Base-by-base conservation (phyloP, 1,140 invertebrate genomes). In the Campoletis sonorensis region DNA sequence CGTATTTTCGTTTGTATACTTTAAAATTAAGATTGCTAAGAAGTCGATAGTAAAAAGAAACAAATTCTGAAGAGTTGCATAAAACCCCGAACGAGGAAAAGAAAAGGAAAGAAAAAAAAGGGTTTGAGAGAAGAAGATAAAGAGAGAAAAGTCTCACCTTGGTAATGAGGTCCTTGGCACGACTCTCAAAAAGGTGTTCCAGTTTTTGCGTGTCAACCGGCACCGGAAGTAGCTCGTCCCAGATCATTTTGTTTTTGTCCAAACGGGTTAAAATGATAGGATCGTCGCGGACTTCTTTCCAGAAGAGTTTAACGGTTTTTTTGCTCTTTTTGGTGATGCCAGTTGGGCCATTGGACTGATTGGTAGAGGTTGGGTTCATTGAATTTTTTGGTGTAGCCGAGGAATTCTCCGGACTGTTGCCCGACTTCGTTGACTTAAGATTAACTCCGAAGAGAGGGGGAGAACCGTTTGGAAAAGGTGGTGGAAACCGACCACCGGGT, bases 261-360 rank as follows among this genome's bases (percentile, higher is more conserved):
- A 94, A 89, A 82, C 94, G 94, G 5, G 95, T 94, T 51, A 95
- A 92, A 16, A 96, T 95, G 21, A 96, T 94, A 23, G 95, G 94
- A 89, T 98, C 97, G 82, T 98, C 97, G 82, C 96, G 94, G 7
- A 98, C 95, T 92, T 99, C 98, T 89, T 97, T 97, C 99, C 99
- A 99, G 91, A 99, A 99, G n/a, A 99, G 92, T 93, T 99, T 99
- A 5, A 99, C 96, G n/a, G 98, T 99, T 91, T 99, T 99, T 90
- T 99, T 99, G 86, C 95, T 98, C 90, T 99, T 99, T 88, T 96
- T 96, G 8, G 79, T n/a, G 16, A 78, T 67, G 5, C 27, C 76
- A 15, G 76, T n/a, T 2, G 58, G 33, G 26, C 58, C n/a, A 23
- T 67, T 78, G 3, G 87, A 88, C 82, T 93, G 92, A 88, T 93